Evolutionary conservation across 2,113 vertebrate species (phyloP).

Genomic region (Dinomys branickii): DNA sequence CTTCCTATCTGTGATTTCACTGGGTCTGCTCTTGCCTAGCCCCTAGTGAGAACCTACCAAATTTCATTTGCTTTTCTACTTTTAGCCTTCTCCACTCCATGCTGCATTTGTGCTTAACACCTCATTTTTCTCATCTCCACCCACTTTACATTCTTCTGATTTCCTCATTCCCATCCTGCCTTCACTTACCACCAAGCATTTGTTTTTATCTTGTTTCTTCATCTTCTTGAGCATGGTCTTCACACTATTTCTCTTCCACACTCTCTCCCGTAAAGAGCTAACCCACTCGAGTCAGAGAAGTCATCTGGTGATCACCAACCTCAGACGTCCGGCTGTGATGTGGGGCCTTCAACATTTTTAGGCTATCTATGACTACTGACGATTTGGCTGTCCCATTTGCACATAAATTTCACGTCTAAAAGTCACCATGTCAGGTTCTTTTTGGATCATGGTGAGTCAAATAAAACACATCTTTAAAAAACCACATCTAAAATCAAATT

Average conservation of each 20-base stretch:
- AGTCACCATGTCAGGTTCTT: not conserved
- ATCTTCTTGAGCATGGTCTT: not conserved
- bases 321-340: not conserved
- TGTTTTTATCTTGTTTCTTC: not conserved
- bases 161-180: not conserved
- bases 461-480: not conserved
- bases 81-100: not conserved
- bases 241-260: not conserved
- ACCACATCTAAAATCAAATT: not conserved
- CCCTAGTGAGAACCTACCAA: not conserved
- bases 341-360: not conserved
- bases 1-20: not conserved
- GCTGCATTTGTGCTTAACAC: not conserved
- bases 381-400: not conserved
- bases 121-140: not conserved
- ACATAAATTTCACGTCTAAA: constrained; percentile 37
- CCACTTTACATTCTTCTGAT: not conserved
- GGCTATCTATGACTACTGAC: not conserved
- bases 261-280: not conserved
- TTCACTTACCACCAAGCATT: not conserved
- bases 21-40: not conserved
- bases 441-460: not conserved
- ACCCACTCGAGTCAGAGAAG: not conserved
- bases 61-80: not conserved
- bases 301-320: not conserved